phyloP scores from a whole-genome alignment of 2,888 invertebrate species.

The Leptura quadrifasciata region DNA sequence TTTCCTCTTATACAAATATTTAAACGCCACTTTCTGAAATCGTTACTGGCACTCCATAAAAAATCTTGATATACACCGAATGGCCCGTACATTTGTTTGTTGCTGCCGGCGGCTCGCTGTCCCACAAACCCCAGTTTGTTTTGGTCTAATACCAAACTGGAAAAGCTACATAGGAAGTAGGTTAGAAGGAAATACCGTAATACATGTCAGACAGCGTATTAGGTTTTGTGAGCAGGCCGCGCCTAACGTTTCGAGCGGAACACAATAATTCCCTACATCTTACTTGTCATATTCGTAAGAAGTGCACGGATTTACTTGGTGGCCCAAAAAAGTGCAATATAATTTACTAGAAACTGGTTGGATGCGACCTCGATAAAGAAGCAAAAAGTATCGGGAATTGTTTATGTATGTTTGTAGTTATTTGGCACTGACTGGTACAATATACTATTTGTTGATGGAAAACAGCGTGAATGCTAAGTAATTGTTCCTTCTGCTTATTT shows the following conservation, averaged over 20 bases:
- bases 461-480: too few species aligned
- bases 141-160: slow-evolving; percentile 57
- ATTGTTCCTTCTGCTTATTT: too few species aligned
- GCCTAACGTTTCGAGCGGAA: slow-evolving; percentile 31
- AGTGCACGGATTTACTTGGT: slow-evolving; percentile 4
- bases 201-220: slow-evolving; percentile 47
- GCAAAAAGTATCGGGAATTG: background rate
- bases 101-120: slow-evolving; percentile 28
- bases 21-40: slow-evolving; percentile 19
- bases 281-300: slow-evolving; percentile 8
- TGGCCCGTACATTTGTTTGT: slow-evolving; percentile 17
- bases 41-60: slow-evolving; percentile 13
- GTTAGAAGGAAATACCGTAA: slow-evolving; percentile 65
- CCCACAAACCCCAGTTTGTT: slow-evolving; percentile 48
- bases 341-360: background rate
- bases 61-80: slow-evolving; percentile 13
- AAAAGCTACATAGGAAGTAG: slow-evolving; percentile 60
- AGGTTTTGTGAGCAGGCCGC: slow-evolving; percentile 35
- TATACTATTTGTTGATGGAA: too few species aligned
- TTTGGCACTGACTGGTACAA: background rate
- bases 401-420: background rate
- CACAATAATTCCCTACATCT: slow-evolving; percentile 28
- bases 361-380: background rate
- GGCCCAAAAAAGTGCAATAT: background rate
- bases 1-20: background rate